Evolutionary conservation across 2,888 invertebrate species (phyloP).

Genomic region (Notodonta dromedarius): DNA sequence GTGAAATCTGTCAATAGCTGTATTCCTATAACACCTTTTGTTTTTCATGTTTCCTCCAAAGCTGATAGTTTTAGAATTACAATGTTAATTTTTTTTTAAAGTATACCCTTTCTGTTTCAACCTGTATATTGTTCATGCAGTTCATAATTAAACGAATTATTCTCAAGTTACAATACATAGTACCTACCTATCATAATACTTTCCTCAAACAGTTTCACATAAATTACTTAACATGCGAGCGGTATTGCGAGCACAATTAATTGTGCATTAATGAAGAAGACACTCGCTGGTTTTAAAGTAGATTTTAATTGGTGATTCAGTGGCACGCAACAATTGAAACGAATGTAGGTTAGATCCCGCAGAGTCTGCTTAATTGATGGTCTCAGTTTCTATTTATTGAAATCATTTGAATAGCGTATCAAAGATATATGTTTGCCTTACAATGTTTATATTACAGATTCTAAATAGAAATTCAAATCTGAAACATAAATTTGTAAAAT

Average conservation of each 20-base stretch:
- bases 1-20: too few species aligned
- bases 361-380: slow-evolving; percentile 43
- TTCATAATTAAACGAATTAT: too few species aligned
- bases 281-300: slow-evolving; percentile 58
- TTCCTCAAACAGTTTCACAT: slow-evolving; percentile 10
- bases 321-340: slow-evolving; percentile 62
- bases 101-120: too few species aligned
- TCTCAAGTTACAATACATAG: neutral
- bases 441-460: too few species aligned
- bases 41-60: too few species aligned
- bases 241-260: slow-evolving; percentile 48
- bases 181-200: neutral
- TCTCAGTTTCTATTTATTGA: slow-evolving; percentile 12
- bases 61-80: too few species aligned
- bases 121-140: too few species aligned
- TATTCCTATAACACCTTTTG: too few species aligned
- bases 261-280: slow-evolving; percentile 55
- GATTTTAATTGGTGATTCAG: slow-evolving; percentile 74
- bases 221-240: slow-evolving; percentile 37
- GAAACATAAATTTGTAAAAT: too few species aligned
- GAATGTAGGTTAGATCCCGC: slow-evolving; percentile 58
- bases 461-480: too few species aligned
- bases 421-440: neutral
- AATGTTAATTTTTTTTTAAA: too few species aligned
- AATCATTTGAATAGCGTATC: neutral